Conservation (phyloP, 2,113 vertebrate species). For the Melanocharis versteri region DNA sequence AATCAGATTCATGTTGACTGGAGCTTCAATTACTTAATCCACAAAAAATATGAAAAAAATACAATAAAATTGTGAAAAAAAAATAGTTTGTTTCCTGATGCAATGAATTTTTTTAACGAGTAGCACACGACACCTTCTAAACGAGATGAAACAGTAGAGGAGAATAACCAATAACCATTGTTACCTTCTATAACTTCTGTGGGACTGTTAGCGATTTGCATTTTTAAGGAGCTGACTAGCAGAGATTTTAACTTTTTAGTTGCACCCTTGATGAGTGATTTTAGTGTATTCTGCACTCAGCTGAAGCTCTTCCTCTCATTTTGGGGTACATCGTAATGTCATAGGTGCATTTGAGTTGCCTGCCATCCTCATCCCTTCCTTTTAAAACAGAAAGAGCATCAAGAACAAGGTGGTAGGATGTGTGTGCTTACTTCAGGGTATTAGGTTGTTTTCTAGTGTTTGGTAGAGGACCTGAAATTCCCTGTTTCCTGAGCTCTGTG, state of each 20-base stretch:
- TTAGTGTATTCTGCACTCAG: not conserved
- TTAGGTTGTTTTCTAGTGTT: not conserved
- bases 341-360: not conserved
- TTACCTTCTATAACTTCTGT: not conserved
- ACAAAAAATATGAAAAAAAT: not conserved
- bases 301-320: not conserved
- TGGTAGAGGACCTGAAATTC: not conserved
- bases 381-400: not conserved
- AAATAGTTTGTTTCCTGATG: rapidly evolving
- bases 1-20: not conserved
- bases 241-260: not conserved
- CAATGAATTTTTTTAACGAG: not conserved
- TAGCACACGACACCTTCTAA: not conserved
- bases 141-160: not conserved
- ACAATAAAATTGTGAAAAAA: not conserved
- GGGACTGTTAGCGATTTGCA: not conserved
- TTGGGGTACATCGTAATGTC: not conserved
- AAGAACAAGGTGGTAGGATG: not conserved
- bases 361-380: not conserved
- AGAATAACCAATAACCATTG: not conserved
- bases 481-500: not conserved
- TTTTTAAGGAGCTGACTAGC: not conserved
- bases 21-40: not conserved
- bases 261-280: not conserved
- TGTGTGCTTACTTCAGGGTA: not conserved